phyloP scores from a whole-genome alignment of 2,113 vertebrate species.

The Oxygymnocypris stewartii region DNA sequence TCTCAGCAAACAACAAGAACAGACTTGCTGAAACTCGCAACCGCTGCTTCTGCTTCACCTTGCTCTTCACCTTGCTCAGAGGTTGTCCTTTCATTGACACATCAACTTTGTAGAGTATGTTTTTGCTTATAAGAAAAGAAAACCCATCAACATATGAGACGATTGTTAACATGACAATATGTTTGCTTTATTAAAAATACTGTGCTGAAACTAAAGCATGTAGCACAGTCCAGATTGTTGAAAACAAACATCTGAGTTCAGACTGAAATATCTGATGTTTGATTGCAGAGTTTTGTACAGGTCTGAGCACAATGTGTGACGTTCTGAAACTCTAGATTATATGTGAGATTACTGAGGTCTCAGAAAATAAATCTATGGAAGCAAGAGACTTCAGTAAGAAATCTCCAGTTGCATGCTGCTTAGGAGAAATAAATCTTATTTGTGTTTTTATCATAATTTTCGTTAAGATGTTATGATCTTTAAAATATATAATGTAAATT shows the following conservation, averaged over 20 bases:
- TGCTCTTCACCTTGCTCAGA: slow-evolving; percentile 18
- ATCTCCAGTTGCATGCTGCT: background rate
- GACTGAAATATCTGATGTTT: background rate
- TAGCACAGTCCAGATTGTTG: background rate
- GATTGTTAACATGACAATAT: background rate
- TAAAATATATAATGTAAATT: background rate
- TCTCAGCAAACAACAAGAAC: slow-evolving; percentile 13
- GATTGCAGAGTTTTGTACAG: slow-evolving; percentile 11
- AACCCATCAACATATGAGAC: background rate
- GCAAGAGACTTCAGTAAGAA: background rate
- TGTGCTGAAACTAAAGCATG: background rate
- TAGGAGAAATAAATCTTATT: background rate
- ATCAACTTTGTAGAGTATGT: background rate
- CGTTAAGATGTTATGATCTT: background rate
- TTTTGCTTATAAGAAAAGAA: background rate
- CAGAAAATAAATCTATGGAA: background rate
- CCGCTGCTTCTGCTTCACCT: slow-evolving; percentile 13
- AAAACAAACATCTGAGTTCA: background rate
- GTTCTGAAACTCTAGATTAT: slow-evolving; percentile 8
- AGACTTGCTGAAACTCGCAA: slow-evolving; percentile 28
- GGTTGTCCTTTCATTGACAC: background rate
- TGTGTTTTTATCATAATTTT: background rate
- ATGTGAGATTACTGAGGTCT: slow-evolving; percentile 6
- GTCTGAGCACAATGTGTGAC: slow-evolving; percentile 2
- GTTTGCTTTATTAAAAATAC: background rate